Conservation (phyloP, 2,113 vertebrate genomes). For the Alectura lathami region DNA sequence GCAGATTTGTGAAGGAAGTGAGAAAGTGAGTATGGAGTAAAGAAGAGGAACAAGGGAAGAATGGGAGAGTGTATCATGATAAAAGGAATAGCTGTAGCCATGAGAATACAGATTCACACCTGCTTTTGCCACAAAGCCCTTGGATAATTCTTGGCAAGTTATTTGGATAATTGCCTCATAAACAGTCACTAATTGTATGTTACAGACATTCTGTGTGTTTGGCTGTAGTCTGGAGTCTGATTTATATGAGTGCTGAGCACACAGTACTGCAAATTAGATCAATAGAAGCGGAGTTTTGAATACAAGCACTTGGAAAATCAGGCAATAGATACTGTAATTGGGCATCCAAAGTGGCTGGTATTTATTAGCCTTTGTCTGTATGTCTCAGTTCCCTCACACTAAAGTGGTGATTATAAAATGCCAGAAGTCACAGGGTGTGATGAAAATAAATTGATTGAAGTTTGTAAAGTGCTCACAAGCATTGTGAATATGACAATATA, state of each 20-base stretch:
- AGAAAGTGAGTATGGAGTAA: background rate
- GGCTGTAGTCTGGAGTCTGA: background rate
- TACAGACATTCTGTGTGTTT: background rate
- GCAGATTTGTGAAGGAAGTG: background rate
- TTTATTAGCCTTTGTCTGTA: background rate
- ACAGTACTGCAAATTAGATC: background rate
- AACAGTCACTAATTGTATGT: constrained; percentile 2
- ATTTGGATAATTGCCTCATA: constrained; percentile 24
- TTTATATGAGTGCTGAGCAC: background rate
- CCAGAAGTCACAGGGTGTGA: background rate
- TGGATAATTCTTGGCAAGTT: background rate
- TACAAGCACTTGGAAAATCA: background rate
- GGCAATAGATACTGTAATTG: background rate
- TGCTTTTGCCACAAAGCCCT: background rate
- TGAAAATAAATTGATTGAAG: background rate
- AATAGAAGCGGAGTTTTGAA: background rate
- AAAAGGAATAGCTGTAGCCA: background rate
- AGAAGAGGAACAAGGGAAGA: background rate
- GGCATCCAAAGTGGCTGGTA: background rate
- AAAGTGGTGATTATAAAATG: background rate
- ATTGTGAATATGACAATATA: background rate
- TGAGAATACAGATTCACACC: background rate
- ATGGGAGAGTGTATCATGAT: background rate
- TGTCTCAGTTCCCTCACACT: background rate
- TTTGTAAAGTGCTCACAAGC: background rate